A percentile compares a stretch with the other conserved stretches of the same genome.
Evolutionary conservation across 2,113 vertebrate genomes (phyloP).

Genomic region (Helogale parvula): DNA sequence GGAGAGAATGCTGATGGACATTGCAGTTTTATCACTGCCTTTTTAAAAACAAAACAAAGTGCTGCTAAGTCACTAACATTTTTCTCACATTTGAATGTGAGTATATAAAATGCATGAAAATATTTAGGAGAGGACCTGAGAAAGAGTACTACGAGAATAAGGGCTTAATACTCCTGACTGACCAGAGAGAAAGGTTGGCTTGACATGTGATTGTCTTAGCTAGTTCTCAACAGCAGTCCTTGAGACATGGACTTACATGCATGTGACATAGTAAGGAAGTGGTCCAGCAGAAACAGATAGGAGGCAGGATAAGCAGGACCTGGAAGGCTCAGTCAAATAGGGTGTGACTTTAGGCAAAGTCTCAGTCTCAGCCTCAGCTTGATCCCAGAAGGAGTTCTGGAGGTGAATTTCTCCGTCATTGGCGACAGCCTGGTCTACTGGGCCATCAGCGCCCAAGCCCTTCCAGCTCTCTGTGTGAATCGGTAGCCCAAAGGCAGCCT

Average conservation of each 20-base stretch:
- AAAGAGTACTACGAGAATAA: background rate
- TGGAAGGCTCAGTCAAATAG: background rate
- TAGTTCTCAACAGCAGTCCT: background rate
- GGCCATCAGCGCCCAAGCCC: background rate
- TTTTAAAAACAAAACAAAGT: background rate
- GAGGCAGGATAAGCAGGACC: background rate
- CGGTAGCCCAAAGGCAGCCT: background rate
- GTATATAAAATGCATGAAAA: background rate
- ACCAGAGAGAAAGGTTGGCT: background rate
- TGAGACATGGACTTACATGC: background rate
- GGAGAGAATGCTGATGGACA: background rate
- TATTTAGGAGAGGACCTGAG: background rate
- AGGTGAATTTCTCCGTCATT: background rate
- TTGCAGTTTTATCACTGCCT: conserved; percentile 1
- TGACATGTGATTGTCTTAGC: background rate
- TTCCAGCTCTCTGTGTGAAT: background rate
- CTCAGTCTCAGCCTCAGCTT: background rate
- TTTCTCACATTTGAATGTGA: background rate
- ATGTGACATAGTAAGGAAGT: background rate
- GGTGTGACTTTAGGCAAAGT: background rate
- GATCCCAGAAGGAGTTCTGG: background rate
- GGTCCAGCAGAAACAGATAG: background rate
- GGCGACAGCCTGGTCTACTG: background rate
- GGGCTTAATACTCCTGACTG: background rate
- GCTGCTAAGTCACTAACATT: background rate